Evolutionary conservation across 2,113 vertebrate genomes (phyloP).

Genomic region (Turnix velox): DNA sequence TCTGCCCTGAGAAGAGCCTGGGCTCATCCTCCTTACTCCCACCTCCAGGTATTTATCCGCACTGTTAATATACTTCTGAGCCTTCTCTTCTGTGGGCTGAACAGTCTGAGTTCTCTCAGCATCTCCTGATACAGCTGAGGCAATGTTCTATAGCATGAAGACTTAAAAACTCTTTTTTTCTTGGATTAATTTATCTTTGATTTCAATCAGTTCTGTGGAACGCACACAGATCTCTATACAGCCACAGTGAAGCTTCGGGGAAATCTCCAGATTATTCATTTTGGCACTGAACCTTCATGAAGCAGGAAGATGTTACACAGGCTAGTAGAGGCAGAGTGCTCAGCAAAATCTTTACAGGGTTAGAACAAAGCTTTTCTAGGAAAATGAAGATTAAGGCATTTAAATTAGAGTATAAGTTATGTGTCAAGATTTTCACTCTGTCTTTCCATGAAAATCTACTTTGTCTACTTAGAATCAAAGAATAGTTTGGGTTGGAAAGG

Average conservation of each 20-base stretch:
- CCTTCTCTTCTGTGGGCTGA: background rate
- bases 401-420: background rate
- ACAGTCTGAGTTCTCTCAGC: background rate
- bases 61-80: background rate
- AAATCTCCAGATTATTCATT: background rate
- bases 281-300: background rate
- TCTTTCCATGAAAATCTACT: background rate
- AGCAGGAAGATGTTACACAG: background rate
- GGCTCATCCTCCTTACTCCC: background rate
- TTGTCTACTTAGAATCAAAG: too few relatives aligned
- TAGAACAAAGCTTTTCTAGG: background rate
- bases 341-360: background rate
- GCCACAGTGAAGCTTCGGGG: background rate
- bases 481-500: too few relatives aligned
- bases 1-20: background rate
- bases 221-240: accelerated
- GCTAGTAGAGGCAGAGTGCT: background rate
- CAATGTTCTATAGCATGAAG: background rate
- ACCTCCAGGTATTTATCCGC: background rate
- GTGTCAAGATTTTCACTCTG: background rate
- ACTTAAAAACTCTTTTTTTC: background rate
- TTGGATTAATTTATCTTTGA: background rate
- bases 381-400: background rate
- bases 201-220: background rate
- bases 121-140: background rate